Conservation (phyloP, 2,888 invertebrate species). For the Cantharis nigra region DNA sequence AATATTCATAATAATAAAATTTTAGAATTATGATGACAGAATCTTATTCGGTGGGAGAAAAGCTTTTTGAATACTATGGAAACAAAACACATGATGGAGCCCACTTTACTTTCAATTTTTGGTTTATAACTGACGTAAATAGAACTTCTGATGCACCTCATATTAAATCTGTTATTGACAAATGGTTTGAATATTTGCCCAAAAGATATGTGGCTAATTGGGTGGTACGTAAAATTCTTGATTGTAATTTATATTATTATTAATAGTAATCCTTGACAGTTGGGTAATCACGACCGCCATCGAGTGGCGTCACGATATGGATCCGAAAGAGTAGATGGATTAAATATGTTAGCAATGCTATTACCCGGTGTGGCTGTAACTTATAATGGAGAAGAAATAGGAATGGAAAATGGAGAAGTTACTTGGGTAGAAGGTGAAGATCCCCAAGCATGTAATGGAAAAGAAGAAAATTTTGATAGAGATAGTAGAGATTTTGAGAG, state of each 20-base stretch:
- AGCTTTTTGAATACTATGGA: constrained; percentile 70
- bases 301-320: constrained; percentile 74
- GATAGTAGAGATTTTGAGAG: constrained; percentile 74
- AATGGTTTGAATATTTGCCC: constrained; percentile 69
- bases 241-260: background rate
- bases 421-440: constrained; percentile 59
- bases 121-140: constrained; percentile 66
- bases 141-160: constrained; percentile 63
- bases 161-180: constrained; percentile 65
- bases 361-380: constrained; percentile 85
- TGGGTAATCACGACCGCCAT: constrained; percentile 79
- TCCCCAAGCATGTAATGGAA: constrained; percentile 62
- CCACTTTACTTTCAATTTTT: constrained; percentile 81
- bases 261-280: constrained; percentile 37
- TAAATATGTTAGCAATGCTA: constrained; percentile 82
- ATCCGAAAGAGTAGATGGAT: constrained; percentile 69
- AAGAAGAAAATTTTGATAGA: constrained; percentile 62
- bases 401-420: constrained; percentile 66
- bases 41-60: constrained; percentile 66
- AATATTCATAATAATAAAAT: background rate
- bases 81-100: constrained; percentile 60
- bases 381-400: constrained; percentile 87
- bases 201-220: constrained; percentile 68
- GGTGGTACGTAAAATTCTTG: constrained; percentile 65
- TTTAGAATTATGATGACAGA: constrained; percentile 78